Evolutionary conservation across 2,797 vertebrate species (phyloP), one percentile per base, ranked within the genome.

Genomic region (Botia kubotai): DNA sequence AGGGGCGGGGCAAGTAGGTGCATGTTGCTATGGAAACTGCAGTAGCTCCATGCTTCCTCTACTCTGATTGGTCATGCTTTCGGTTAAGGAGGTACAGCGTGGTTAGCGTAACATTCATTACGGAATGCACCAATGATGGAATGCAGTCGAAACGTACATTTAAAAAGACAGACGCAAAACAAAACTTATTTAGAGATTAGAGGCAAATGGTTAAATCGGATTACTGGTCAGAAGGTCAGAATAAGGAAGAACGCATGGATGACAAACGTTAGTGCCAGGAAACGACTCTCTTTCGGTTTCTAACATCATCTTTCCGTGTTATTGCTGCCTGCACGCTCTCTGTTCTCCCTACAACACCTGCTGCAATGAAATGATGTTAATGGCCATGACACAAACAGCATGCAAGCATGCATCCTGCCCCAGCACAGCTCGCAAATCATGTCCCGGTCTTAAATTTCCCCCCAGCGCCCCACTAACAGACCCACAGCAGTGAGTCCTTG

Each of bases 371-470:
- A 93, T 92, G 87, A 91, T 91, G 95, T 96, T 96, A 96, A 95
- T 94, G 93, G 91, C 92, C 90, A 94, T 89, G 92, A 89, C 91
- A 89, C 90, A 88, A 92, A 92, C 92, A 95, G 91, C 96, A 97
- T 96, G 96, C 96, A 95, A 84, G 94, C 97, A 96, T 98, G 97
- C 97, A 95, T 94, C 93, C 95, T 94, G 92, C 91, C 93, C 89
- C 85, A 87, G 91, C 88, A 82, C 72, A 39, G 89, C 90, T 88
- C 33, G 39, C 3, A 66, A 65, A 92, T 26, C 23, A 26, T 26
- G 23, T 26, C 6, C 62, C 6, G 12, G 26, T 63, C 29, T 65
- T 53, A 85, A 84, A 84, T 87, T 87, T 92, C 90, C 80, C 53
- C 88, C 89, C 75, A 67, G 85, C 92, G 58, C 82, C 84, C 93